Conservation (phyloP, 2,797 vertebrate genomes). For the Pygocentrus nattereri region DNA sequence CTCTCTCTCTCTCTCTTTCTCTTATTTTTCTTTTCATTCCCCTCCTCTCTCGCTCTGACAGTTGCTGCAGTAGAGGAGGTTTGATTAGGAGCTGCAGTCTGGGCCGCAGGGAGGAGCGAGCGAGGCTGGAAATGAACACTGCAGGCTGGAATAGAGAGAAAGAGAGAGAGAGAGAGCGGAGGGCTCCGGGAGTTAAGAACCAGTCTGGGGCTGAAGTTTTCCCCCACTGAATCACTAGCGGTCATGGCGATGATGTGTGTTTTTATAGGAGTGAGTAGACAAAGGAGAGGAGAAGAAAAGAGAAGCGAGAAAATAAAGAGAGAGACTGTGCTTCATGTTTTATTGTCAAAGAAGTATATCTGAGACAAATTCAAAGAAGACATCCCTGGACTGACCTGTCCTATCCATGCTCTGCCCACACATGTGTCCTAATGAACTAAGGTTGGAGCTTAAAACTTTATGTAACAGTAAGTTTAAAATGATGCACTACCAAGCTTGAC, state of each 20-base stretch:
- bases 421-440: too few species aligned
- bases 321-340: neutral
- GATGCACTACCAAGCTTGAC: too few species aligned
- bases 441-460: too few species aligned
- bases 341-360: neutral
- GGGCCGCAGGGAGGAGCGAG: constrained; percentile 43
- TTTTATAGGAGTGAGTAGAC: constrained; percentile 29
- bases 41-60: constrained; percentile 41
- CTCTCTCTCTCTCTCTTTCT: constrained; percentile 22
- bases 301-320: constrained; percentile 29
- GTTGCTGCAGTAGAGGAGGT: constrained; percentile 45
- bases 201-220: constrained; percentile 10
- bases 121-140: constrained; percentile 40
- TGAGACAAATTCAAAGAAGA: neutral
- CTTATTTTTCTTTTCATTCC: constrained; percentile 14
- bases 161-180: neutral
- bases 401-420: neutral
- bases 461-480: too few species aligned
- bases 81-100: constrained; percentile 34
- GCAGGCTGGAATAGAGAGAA: constrained; percentile 30
- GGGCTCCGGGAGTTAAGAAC: neutral
- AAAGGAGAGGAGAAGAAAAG: constrained; percentile 16
- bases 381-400: neutral
- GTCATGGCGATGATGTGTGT: constrained; percentile 41
- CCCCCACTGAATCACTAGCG: constrained; percentile 6